phyloP scores from a whole-genome alignment of 92 coral and sea anemone genomes.

The Chrysogorgia sp. region DNA sequence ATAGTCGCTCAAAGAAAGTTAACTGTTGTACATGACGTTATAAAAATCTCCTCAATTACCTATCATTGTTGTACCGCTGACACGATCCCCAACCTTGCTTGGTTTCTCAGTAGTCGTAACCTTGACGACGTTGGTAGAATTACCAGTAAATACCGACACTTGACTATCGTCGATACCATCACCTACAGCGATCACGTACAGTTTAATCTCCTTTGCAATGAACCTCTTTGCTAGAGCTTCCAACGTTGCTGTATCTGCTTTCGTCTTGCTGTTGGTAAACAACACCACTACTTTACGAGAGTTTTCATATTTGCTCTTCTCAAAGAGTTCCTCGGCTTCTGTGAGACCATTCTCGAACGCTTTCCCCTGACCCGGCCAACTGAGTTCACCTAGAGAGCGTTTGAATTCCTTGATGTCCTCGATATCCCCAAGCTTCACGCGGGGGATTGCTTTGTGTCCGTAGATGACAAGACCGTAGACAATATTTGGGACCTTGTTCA shows the following conservation, averaged over 20 bases:
- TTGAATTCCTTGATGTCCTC: neutral
- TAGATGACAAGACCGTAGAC: constrained; percentile 19
- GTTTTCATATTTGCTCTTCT: neutral
- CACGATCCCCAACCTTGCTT: constrained; percentile 4
- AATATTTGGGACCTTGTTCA: constrained; percentile 4
- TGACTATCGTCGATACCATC: constrained; percentile 13
- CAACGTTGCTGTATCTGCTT: constrained; percentile 10
- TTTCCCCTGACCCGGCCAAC: constrained; percentile 31
- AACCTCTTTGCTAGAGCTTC: constrained; percentile 10
- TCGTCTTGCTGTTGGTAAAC: constrained; percentile 15
- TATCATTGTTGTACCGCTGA: neutral
- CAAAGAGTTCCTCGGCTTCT: constrained; percentile 23
- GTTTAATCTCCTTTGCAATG: constrained; percentile 3
- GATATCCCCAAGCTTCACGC: constrained; percentile 9
- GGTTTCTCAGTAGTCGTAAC: constrained; percentile 17
- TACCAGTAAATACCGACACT: constrained; percentile 2
- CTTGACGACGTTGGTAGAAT: neutral
- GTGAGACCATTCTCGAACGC: constrained; percentile 19
- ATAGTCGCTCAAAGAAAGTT: neutral
- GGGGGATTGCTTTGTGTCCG: constrained; percentile 14
- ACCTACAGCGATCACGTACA: constrained; percentile 29
- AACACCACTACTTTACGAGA: constrained; percentile 29
- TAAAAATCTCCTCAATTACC: neutral
- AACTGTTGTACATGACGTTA: neutral
- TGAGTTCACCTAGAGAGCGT: neutral